phyloP scores from a whole-genome alignment of 2,113 vertebrate genomes.

The Halcyon malimbica region DNA sequence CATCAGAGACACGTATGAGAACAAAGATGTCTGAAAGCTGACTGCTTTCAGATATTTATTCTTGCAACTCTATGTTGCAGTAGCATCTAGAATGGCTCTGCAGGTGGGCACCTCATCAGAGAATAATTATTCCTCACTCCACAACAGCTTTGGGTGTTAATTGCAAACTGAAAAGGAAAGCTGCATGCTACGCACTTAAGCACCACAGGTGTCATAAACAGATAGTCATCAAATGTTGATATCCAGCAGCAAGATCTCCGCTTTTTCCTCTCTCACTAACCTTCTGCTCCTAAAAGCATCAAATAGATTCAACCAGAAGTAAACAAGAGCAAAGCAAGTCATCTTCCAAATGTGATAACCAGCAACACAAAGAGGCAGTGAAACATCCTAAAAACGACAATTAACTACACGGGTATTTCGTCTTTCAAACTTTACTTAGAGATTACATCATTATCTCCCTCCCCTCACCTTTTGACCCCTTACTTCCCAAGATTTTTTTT shows the following conservation, averaged over 20 bases:
- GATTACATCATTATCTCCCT: neutral
- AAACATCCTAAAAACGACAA: neutral
- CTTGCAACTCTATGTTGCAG: neutral
- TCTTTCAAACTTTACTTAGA: neutral
- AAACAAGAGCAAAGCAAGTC: neutral
- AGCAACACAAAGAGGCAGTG: neutral
- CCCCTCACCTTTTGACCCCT: neutral
- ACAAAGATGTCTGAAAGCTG: neutral
- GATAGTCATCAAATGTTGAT: neutral
- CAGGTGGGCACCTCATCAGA: conserved; percentile 26
- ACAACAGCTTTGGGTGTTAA: neutral
- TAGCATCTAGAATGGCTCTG: neutral
- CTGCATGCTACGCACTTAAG: neutral
- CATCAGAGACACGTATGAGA: rapidly evolving
- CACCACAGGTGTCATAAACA: neutral
- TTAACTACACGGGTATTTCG: neutral
- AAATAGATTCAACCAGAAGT: neutral
- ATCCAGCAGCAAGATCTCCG: neutral
- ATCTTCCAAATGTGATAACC: neutral
- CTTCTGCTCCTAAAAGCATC: neutral
- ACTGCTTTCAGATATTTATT: neutral
- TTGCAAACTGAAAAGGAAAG: conserved; percentile 5
- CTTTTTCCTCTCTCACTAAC: neutral
- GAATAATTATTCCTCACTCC: neutral
- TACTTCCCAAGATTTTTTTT: neutral